Base-by-base conservation (phyloP, 2,888 invertebrate genomes). In the Coenonympha glycerion region DNA sequence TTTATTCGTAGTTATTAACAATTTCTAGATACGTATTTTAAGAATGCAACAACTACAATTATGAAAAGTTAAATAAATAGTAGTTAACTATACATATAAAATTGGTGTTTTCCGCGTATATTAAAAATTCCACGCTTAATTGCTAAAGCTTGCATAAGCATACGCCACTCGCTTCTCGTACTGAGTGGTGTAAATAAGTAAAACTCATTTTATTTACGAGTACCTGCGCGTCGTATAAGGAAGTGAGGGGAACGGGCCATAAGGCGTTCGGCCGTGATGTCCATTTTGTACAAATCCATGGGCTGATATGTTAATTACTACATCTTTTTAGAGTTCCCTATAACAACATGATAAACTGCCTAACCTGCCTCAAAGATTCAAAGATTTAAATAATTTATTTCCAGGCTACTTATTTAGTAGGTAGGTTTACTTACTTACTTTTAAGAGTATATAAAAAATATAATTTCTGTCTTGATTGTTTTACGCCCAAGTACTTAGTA, bases 181-280 rank as follows among this genome's bases (percentile, higher is more conserved):
- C n/a, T 5, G 1, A n/a, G 28, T 28, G 9, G 9, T 3, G 9
- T 3, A 6, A 28, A 18, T 18, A 34, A 24, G 34, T 11, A 9
- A 24, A 45, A 15, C 21, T 24, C 24, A 31, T 34, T 41, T 45
- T 24, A 41, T 30, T 16, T 44, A 13, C n/a, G n/a, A 42, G 51
- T 54, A 47, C 31, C n/a, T 15, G 15, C 8, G 2, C 8, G 24
- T 24, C 30, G 44, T 46, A 49, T 39, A 44, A 54, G 54, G 56
- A 56, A 56, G 54, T 51, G 53, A 53, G 56, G 48, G 53, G 56
- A 41, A n/a, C n/a, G n/a, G n/a, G n/a, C n/a, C n/a, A n/a, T n/a
- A 48, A 54, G 22, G 45, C 36, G 34, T 48, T 41, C 42, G 56
- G 22, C 56, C 53, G 39, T 53, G 56, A 58, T 51, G 49, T n/a